Percentiles rank a stretch among this genome's conserved stretches.
phyloP scores from a whole-genome alignment of 2,888 invertebrate species.

The Leptodirus hochenwartii region DNA sequence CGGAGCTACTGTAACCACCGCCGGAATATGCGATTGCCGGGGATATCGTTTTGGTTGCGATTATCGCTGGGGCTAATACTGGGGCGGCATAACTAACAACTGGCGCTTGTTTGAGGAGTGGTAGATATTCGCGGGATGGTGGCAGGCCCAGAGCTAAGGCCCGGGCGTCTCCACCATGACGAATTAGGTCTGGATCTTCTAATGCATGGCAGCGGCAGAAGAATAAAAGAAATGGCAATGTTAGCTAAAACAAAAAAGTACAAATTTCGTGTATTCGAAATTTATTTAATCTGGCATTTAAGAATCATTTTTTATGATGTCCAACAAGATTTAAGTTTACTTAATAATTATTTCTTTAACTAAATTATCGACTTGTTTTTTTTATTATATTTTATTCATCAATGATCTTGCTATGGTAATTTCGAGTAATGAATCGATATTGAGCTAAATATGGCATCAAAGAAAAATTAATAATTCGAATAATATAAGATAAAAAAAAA shows the following conservation, averaged over 20 bases:
- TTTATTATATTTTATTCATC: no score
- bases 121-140: constrained; percentile 8
- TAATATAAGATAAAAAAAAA: no score
- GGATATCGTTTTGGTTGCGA: no score
- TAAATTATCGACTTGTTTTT: no score
- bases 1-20: no score
- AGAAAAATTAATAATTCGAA: no score
- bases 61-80: constrained; percentile 1
- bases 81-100: no score
- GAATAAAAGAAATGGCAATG: constrained; percentile 9
- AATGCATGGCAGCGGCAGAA: constrained; percentile 11
- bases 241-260: constrained; percentile 9
- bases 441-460: no score
- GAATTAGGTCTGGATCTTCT: constrained; percentile 17
- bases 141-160: constrained; percentile 16
- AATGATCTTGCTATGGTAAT: no score
- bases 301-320: constrained; percentile 3
- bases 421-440: no score
- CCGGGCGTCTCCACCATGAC: constrained; percentile 17
- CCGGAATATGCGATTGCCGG: no score
- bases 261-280: constrained; percentile 1
- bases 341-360: neutral
- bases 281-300: constrained; percentile 4
- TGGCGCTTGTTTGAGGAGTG: no score
- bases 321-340: neutral